Conservation (phyloP, 1,140 invertebrate species). For the Andricus grossulariae region DNA sequence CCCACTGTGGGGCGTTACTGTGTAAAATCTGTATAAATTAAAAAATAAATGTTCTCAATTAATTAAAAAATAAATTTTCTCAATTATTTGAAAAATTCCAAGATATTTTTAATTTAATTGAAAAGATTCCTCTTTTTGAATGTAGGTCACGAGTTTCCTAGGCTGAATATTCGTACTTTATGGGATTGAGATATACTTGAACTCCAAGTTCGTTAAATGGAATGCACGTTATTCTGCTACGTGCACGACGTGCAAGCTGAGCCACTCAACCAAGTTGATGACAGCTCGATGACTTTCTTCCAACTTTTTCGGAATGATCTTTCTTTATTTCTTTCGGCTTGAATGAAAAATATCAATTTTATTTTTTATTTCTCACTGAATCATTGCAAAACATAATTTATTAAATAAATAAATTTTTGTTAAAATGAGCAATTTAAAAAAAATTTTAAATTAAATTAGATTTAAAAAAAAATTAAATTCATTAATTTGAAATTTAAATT, state of each 20-base stretch:
- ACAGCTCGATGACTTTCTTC: slow-evolving; percentile 52
- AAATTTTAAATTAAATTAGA: too few relatives aligned
- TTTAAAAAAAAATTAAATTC: too few relatives aligned
- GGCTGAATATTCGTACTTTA: slow-evolving; percentile 24
- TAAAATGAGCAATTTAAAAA: too few relatives aligned
- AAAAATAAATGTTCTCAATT: too few relatives aligned
- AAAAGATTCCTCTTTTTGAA: not conserved
- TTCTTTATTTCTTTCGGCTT: not conserved
- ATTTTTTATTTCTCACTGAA: not conserved
- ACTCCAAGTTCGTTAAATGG: not conserved
- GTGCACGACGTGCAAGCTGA: slow-evolving; percentile 66
- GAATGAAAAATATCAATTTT: not conserved
- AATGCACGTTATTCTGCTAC: slow-evolving; percentile 37
- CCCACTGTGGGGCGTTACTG: too few relatives aligned
- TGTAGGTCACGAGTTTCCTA: slow-evolving; percentile 1
- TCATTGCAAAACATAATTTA: too few relatives aligned
- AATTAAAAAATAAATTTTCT: too few relatives aligned
- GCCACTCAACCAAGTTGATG: slow-evolving; percentile 66
- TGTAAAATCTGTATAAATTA: too few relatives aligned
- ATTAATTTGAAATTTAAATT: too few relatives aligned
- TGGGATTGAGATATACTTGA: not conserved
- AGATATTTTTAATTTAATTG: not conserved
- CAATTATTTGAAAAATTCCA: too few relatives aligned
- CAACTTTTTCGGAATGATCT: not conserved
- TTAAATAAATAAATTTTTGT: not conserved